Base-by-base conservation (phyloP, 2,797 vertebrate species). In the Alauda arvensis region DNA sequence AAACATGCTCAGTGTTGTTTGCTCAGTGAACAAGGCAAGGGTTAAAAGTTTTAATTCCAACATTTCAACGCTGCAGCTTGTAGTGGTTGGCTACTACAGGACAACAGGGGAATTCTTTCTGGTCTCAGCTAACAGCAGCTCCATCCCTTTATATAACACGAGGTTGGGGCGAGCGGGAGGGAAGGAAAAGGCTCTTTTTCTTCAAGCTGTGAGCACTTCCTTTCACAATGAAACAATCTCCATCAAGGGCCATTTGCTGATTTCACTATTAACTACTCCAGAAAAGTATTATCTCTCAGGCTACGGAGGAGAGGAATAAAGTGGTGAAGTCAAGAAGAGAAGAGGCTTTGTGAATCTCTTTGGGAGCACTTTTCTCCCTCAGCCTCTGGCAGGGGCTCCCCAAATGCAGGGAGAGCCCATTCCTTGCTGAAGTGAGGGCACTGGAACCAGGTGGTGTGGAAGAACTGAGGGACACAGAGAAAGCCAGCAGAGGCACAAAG, bases 51-150 rank as follows among this genome's bases (percentile, higher is more conserved):
- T 71, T 83, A 88, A 92, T 87, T 83, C 40, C 23, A 68, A 62
- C 79, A 74, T 82, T 94, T 80, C 87, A 88, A 95, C 11, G 11
- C 93, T 66, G 0, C 48, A 94, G 81, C 77, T 82, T 96, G 91
- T 91, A 85, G 89, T 48, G 93, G 85, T 92, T 96, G 82, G 94
- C 94, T 92, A 93, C 79, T 86, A 86, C 65, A 68, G 89, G 89
- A 92, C 90, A 94, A 91, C 91, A 93, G 62, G 87, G 87, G 90
- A 95, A 87, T 94, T 95, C 89, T 93, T 91, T 91, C 85, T 88
- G 89, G 90, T 96, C 71, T 96, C 95, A 83, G 67, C 75, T 95
- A 94, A 93, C 61, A 93, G 90, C 79, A 95, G 70, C 89, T 75
- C 74, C 43, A 75, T 86, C 60, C 70, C 89, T 95, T 95, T 96